Conservation (phyloP, 2,113 vertebrate species). For the Cygnus buccinator region DNA sequence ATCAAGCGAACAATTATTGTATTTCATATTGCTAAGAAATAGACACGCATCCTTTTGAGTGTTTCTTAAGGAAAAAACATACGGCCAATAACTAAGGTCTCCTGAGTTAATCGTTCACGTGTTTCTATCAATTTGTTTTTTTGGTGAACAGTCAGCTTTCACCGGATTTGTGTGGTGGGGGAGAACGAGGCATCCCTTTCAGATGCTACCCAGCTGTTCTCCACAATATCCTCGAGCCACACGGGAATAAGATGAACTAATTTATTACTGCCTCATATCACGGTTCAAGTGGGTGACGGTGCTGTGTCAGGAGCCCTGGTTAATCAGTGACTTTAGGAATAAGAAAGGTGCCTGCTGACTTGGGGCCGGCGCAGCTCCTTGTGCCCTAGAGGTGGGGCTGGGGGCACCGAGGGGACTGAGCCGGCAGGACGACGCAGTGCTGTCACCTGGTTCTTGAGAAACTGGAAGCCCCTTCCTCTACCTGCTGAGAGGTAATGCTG, state of each 20-base stretch:
- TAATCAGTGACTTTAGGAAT: fast-evolving
- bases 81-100: background rate
- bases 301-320: fast-evolving
- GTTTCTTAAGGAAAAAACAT: background rate
- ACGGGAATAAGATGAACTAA: fast-evolving
- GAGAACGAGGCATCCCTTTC: background rate
- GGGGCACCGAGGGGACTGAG: fast-evolving
- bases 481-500: fast-evolving
- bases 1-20: too few relatives aligned
- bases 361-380: background rate
- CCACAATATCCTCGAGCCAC: background rate
- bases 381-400: fast-evolving
- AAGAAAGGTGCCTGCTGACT: background rate
- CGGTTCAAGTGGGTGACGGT: background rate
- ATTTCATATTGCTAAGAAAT: background rate
- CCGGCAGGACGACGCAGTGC: fast-evolving
- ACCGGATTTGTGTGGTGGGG: fast-evolving
- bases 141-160: background rate
- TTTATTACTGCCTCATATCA: fast-evolving
- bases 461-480: background rate
- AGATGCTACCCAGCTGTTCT: fast-evolving
- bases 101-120: fast-evolving
- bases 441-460: background rate
- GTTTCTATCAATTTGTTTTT: fast-evolving
- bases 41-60: fast-evolving